These are phyloP conservation scores for Xanthia icteritia DNA, from an alignment of 2,888 invertebrate species.

Conservation along the genomic window DNA sequence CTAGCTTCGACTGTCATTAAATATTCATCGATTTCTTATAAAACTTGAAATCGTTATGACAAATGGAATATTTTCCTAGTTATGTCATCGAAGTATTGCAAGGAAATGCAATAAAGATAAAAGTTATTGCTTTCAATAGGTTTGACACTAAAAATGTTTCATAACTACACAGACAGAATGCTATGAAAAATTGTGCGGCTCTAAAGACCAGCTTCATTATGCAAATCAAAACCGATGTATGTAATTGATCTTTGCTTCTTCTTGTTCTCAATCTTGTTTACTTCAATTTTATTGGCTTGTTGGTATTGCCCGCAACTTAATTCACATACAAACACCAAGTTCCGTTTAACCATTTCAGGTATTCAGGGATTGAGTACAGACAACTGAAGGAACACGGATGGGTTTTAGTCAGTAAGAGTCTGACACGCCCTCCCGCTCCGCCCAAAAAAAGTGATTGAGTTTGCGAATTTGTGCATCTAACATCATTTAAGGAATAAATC, in stretches of 20 bases:
- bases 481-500: no score
- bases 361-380: no score
- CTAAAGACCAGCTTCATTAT: not conserved
- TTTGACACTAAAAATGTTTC: not conserved
- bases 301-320: no score
- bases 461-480: no score
- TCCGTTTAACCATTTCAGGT: no score
- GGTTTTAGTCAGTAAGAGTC: no score
- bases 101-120: slow-evolving; percentile 32
- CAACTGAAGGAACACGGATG: no score
- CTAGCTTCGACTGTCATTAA: not conserved
- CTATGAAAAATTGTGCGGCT: not conserved
- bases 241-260: not conserved
- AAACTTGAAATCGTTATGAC: slow-evolving; percentile 21
- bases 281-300: not conserved
- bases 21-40: slow-evolving; percentile 25
- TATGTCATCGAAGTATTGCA: slow-evolving; percentile 13
- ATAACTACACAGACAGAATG: not conserved
- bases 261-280: no score
- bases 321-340: no score
- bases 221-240: not conserved
- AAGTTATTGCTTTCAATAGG: not conserved
- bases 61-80: slow-evolving; percentile 29
- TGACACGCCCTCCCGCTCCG: no score
- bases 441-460: no score